Percentiles rank a stretch among this genome's conserved stretches.
These are phyloP conservation scores for Dryoscopus gambensis DNA, from an alignment of 2,113 vertebrate genomes.

Conservation along the genomic window DNA sequence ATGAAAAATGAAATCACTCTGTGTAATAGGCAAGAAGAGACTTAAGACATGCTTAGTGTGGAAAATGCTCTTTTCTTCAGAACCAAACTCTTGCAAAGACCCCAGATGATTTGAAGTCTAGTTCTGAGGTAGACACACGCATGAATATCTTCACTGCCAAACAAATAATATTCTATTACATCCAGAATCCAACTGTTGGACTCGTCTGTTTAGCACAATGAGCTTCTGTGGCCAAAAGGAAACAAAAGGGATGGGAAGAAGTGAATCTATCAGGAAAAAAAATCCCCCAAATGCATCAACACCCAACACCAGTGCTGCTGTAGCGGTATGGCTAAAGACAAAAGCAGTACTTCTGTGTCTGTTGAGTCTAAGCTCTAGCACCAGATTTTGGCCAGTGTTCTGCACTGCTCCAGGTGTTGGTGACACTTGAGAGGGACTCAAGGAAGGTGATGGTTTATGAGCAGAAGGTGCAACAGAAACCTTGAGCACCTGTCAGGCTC, in stretches of 20 bases:
- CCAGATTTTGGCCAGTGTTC: neutral
- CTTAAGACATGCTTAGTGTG: neutral
- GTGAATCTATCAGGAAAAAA: neutral
- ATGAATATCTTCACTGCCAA: neutral
- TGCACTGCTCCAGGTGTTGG: neutral
- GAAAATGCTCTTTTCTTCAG: neutral
- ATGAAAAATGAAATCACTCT: neutral
- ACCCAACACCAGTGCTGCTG: fast-evolving
- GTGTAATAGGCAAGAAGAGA: neutral
- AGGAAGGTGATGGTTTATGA: neutral
- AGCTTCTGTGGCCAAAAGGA: neutral
- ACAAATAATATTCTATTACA: neutral
- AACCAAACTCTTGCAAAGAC: neutral
- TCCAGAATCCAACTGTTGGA: neutral
- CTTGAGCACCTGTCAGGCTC: neutral
- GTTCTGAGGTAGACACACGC: neutral
- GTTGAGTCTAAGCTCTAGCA: neutral
- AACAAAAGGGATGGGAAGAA: neutral
- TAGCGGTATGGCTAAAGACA: neutral
- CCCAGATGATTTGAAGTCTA: neutral
- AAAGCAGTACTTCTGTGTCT: neutral
- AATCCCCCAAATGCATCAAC: fast-evolving
- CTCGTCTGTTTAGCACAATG: neutral
- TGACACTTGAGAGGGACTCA: neutral
- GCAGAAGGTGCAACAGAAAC: neutral